These are phyloP conservation scores for Melipona beecheii DNA, from an alignment of 2,888 invertebrate species.

Conservation along the genomic window DNA sequence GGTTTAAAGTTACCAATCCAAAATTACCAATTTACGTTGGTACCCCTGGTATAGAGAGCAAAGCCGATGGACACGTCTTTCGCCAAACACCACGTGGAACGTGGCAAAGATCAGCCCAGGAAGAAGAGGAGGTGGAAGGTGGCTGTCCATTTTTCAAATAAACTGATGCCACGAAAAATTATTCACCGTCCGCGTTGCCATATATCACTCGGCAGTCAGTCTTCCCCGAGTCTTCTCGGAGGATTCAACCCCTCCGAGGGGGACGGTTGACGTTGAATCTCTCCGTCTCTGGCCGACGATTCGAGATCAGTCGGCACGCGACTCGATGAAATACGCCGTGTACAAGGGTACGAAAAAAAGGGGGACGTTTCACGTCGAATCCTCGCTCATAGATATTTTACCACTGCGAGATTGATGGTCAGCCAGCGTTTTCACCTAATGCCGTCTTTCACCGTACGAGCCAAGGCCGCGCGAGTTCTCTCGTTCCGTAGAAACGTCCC, in stretches of 20 bases:
- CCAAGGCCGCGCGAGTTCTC: slow-evolving; percentile 48
- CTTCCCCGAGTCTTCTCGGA: background rate
- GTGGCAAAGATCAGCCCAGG: background rate
- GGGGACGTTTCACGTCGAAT: slow-evolving; percentile 52
- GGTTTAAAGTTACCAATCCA: too few species aligned
- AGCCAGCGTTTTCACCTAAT: slow-evolving; percentile 71
- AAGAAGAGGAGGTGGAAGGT: too few species aligned
- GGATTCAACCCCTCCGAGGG: background rate
- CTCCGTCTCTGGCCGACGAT: background rate
- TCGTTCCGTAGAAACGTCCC: slow-evolving; percentile 67
- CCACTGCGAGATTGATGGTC: slow-evolving; percentile 76
- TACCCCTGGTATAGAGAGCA: background rate
- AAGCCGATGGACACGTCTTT: background rate
- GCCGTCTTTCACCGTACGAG: slow-evolving; percentile 58
- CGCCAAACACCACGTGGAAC: background rate
- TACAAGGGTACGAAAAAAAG: slow-evolving; percentile 22
- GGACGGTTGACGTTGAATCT: slow-evolving; percentile 19
- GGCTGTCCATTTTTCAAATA: slow-evolving; percentile 17
- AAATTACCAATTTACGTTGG: too few species aligned
- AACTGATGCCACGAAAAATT: slow-evolving; percentile 9
- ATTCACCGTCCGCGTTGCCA: background rate
- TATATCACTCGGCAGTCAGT: slow-evolving; percentile 4
- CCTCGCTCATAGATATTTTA: slow-evolving; percentile 72
- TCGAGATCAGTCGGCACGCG: slow-evolving; percentile 1
- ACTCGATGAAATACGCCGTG: slow-evolving; percentile 23